Percentiles rank a stretch among this genome's conserved stretches.
These are phyloP conservation scores for Leptopilina syphax DNA, from an alignment of 2,888 invertebrate genomes.

Conservation along the genomic window DNA sequence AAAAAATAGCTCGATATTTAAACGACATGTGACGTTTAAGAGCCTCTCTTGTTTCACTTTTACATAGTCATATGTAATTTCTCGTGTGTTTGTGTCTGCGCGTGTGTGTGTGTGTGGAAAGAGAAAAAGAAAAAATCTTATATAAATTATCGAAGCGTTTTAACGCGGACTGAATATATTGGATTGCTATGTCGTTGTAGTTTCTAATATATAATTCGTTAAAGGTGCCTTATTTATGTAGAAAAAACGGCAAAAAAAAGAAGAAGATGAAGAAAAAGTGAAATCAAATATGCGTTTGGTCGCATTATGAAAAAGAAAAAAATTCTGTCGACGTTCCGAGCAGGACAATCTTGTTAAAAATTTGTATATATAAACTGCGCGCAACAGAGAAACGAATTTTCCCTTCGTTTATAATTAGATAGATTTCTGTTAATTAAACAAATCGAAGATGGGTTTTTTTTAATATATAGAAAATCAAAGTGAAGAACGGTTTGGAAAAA, in stretches of 20 bases:
- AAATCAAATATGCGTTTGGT: constrained; percentile 57
- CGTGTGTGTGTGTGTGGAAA: background rate
- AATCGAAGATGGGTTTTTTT: background rate
- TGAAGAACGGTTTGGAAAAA: too few species aligned
- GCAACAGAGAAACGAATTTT: constrained; percentile 53
- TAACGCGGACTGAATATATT: constrained; percentile 59
- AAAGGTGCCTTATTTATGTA: constrained; percentile 76
- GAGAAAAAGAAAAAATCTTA: background rate
- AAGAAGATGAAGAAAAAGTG: constrained; percentile 50
- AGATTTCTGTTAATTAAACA: constrained; percentile 53
- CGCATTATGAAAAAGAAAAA: constrained; percentile 53
- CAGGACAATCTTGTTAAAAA: constrained; percentile 66
- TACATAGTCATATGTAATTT: constrained; percentile 8
- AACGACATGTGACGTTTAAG: background rate
- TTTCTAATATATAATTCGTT: constrained; percentile 74
- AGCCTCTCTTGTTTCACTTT: background rate
- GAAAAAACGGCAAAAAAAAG: constrained; percentile 57
- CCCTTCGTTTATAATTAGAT: constrained; percentile 60
- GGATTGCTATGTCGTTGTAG: constrained; percentile 68
- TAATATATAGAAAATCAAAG: too few species aligned
- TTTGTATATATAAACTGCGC: constrained; percentile 68
- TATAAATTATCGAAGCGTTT: constrained; percentile 27
- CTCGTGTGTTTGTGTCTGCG: background rate
- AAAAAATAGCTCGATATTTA: background rate
- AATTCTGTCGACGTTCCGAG: constrained; percentile 64